Percentiles rank a stretch among this genome's conserved stretches.
Evolutionary conservation across 2,888 invertebrate species (phyloP).

Genomic region (Eilema depressum): DNA sequence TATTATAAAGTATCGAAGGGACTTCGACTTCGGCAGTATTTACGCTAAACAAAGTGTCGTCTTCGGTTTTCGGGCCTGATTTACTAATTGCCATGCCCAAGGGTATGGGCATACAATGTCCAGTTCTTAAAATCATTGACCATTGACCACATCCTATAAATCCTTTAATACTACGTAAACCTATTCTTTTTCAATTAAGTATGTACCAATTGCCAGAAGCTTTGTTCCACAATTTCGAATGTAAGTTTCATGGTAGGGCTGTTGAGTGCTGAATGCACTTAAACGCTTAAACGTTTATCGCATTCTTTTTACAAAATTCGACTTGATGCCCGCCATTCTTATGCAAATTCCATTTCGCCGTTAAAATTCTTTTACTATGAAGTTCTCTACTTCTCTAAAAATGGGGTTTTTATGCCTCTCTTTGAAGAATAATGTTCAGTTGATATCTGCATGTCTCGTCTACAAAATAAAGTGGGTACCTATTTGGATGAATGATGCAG

Average conservation of each 20-base stretch:
- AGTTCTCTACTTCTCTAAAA: conserved; percentile 17
- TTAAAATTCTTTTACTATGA: conserved; percentile 24
- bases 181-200: no score
- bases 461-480: neutral
- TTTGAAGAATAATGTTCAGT: neutral
- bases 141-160: no score
- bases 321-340: neutral
- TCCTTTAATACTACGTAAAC: no score
- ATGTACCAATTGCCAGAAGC: no score
- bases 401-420: neutral
- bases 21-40: neutral
- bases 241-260: neutral
- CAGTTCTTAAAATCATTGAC: no score
- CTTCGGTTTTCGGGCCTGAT: neutral
- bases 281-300: neutral
- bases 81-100: no score
- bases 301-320: conserved; percentile 9
- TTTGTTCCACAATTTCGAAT: neutral
- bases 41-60: neutral
- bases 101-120: no score
- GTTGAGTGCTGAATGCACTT: neutral
- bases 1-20: neutral
- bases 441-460: neutral
- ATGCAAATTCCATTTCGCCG: neutral
- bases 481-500: neutral